These are phyloP conservation scores for Chironomus tentans DNA, from an alignment of 2,888 invertebrate species.

Conservation along the genomic window DNA sequence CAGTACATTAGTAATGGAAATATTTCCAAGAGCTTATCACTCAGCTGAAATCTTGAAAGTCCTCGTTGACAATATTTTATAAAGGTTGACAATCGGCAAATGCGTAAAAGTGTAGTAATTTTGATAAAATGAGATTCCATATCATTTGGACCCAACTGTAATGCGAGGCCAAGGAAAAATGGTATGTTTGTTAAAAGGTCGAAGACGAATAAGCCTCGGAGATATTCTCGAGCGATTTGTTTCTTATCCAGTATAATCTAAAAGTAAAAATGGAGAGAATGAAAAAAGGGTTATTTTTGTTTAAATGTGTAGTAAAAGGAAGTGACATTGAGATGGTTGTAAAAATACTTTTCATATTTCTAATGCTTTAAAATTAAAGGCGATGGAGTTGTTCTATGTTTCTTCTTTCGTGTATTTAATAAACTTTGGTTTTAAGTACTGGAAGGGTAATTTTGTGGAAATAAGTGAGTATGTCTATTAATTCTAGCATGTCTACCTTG, in stretches of 20 bases:
- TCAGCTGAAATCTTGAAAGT: neutral
- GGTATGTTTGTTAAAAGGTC: constrained; percentile 21
- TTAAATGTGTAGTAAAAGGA: neutral
- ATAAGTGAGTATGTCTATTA: too few relatives aligned
- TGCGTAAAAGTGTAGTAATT: neutral
- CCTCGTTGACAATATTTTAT: neutral
- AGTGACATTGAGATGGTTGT: neutral
- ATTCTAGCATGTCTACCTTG: too few relatives aligned
- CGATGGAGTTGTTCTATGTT: too few relatives aligned
- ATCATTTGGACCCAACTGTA: neutral
- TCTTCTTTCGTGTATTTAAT: too few relatives aligned
- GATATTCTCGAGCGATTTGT: constrained; percentile 8
- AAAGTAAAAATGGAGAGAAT: neutral
- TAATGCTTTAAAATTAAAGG: too few relatives aligned
- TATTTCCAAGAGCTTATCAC: neutral
- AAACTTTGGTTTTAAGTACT: too few relatives aligned
- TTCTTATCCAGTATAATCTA: constrained; percentile 2
- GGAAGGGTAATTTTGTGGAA: too few relatives aligned
- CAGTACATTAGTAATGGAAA: neutral
- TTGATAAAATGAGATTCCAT: constrained; percentile 16
- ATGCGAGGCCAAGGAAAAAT: neutral
- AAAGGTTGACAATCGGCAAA: neutral
- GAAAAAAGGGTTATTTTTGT: neutral
- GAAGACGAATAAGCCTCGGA: constrained; percentile 5
- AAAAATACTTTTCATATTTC: neutral